Evolutionary conservation across 2,888 invertebrate genomes (phyloP).

Genomic region (Phaonia tiefii): DNA sequence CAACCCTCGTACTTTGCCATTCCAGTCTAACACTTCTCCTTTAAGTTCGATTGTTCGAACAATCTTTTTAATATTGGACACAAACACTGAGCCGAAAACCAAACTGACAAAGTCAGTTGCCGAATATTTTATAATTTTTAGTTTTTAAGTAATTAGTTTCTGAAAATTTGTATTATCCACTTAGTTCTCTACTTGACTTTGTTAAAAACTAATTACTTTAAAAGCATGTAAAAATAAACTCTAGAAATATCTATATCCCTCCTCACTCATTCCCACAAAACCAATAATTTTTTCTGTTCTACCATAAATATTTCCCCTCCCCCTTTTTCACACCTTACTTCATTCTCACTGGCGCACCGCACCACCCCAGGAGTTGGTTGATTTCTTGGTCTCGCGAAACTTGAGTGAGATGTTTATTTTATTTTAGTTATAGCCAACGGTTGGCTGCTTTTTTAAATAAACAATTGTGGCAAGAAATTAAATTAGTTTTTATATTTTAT

Average conservation of each 20-base stretch:
- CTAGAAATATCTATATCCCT: too few species aligned
- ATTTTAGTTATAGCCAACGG: neutral
- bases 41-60: too few species aligned
- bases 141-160: too few species aligned
- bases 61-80: too few species aligned
- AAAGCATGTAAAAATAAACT: constrained; percentile 13
- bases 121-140: too few species aligned
- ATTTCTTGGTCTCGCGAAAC: neutral
- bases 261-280: neutral
- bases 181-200: too few species aligned
- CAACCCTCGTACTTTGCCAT: too few species aligned
- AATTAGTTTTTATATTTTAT: constrained; percentile 1
- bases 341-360: neutral
- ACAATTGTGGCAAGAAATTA: constrained; percentile 35
- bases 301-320: constrained; percentile 14
- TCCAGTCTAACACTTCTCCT: too few species aligned
- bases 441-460: constrained; percentile 28
- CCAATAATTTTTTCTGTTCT: constrained; percentile 19
- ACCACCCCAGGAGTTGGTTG: neutral
- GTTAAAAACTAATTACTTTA: constrained; percentile 31
- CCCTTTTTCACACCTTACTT: constrained; percentile 15
- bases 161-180: too few species aligned
- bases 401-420: neutral
- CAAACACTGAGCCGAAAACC: too few species aligned
- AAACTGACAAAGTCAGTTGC: too few species aligned